A percentile compares a stretch with the other conserved stretches of the same genome.
These are phyloP conservation scores for Drosophila maculinotata DNA, from an alignment of 2,888 invertebrate genomes.

Conservation along the genomic window DNA sequence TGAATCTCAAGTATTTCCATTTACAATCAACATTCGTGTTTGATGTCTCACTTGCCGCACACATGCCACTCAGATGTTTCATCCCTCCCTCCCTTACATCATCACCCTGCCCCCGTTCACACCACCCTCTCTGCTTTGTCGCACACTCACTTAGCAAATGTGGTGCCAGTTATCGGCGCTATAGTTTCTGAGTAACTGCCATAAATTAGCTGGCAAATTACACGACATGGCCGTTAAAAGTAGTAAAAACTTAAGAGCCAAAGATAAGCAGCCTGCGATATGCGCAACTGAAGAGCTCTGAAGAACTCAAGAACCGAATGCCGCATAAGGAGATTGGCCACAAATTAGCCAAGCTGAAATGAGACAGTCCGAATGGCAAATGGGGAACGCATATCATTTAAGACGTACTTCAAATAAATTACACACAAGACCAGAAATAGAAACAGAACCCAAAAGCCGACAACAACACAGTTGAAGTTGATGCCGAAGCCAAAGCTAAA, in stretches of 20 bases:
- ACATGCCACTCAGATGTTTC: slow-evolving; percentile 34
- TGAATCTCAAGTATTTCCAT: slow-evolving; percentile 31
- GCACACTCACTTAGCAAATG: slow-evolving; percentile 16
- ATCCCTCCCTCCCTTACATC: slow-evolving; percentile 6
- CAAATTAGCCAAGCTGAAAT: slow-evolving; percentile 70
- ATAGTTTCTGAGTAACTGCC: slow-evolving; percentile 71
- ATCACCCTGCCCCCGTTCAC: not conserved
- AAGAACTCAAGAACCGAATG: slow-evolving; percentile 16
- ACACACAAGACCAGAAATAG: slow-evolving; percentile 64
- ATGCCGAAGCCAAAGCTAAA: slow-evolving; percentile 16
- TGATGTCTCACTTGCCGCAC: slow-evolving; percentile 65
- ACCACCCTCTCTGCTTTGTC: slow-evolving; percentile 17
- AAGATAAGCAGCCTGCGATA: slow-evolving; percentile 61
- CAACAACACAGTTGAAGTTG: slow-evolving; percentile 3
- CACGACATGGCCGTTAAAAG: slow-evolving; percentile 53
- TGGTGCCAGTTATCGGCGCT: slow-evolving; percentile 49
- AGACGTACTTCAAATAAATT: slow-evolving; percentile 73
- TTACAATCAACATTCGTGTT: slow-evolving; percentile 53
- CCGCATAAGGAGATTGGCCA: slow-evolving; percentile 32
- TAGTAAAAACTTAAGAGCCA: slow-evolving; percentile 53
- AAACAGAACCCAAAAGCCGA: slow-evolving; percentile 46
- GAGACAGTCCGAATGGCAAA: slow-evolving; percentile 55
- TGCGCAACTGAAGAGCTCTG: slow-evolving; percentile 15
- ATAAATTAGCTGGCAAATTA: slow-evolving; percentile 66
- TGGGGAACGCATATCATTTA: slow-evolving; percentile 74